Evolutionary conservation across 37 sponge, comb jelly and placozoan genomes (phyloP), one percentile per base, ranked within the genome.

Genomic region (Geodia barretti): DNA sequence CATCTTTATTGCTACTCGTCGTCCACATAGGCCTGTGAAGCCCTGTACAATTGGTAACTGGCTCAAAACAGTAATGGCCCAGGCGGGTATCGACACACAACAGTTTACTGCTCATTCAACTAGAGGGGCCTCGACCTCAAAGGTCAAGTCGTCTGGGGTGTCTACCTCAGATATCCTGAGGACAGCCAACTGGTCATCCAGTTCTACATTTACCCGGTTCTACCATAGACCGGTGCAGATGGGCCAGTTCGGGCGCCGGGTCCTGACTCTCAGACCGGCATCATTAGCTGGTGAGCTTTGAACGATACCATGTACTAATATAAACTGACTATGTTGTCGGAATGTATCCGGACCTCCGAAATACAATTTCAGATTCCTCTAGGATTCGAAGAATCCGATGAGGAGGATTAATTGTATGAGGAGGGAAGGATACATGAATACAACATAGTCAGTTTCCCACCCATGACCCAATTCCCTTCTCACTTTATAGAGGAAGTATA

Each of bases 271-370:
- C n/a, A n/a, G n/a, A 35, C 38, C 21, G 4, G 23, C 1, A 25
- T 2, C 66, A 62, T n/a, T 4, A 40, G 24, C 0, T 35, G 79
- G 79, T 79, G 79, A 79, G 79, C 79, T 65, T 42, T 40, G 64
- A 79, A 79, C 68, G 54, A 67, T 79, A 65, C n/a, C n/a, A n/a
- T n/a, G n/a, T n/a, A n/a, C n/a, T n/a, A n/a, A n/a, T n/a, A n/a
- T n/a, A n/a, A n/a, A n/a, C n/a, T n/a, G 68, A 68, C 34, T 76
- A 76, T 76, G 77, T 76, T 76, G 77, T 32, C 0, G 64, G 0
- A 76, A 35, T 33, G 64, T 80, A 70, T 80, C 81, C 81, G 60
- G 81, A 80, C 72, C 81, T 80, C 81, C 60, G 72, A 80, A 80
- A 42, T 80, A 80, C 81, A 80, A 80, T 80, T 80, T 43, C 69